phyloP scores from a whole-genome alignment of 53 echinoderm and acorn worm genomes.

The Zoroaster sp. region DNA sequence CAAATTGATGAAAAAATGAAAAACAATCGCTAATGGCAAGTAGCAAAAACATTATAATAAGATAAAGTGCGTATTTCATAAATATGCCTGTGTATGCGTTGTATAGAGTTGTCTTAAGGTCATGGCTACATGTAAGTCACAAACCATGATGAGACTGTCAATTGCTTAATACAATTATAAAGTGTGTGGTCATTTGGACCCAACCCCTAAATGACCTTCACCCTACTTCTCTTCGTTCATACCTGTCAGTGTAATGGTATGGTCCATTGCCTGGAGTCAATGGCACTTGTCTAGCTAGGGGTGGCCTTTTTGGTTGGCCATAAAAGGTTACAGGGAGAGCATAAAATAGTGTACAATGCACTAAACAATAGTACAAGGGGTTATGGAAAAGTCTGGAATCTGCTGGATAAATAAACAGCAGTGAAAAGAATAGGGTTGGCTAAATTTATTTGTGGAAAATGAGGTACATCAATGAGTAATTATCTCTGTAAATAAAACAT shows the following conservation, averaged over 20 bases:
- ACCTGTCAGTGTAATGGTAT: slow-evolving; percentile 21
- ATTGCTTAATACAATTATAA: too few relatives aligned
- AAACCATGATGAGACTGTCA: too few relatives aligned
- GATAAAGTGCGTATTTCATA: too few relatives aligned
- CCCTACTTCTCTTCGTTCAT: not conserved
- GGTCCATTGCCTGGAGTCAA: slow-evolving; percentile 23
- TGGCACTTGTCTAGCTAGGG: slow-evolving; percentile 14
- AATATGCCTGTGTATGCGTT: too few relatives aligned
- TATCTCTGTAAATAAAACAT: too few relatives aligned
- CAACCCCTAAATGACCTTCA: not conserved
- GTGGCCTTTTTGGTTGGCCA: slow-evolving; percentile 2
- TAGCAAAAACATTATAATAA: too few relatives aligned
- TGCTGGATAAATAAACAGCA: not conserved
- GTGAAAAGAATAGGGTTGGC: not conserved
- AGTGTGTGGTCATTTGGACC: too few relatives aligned
- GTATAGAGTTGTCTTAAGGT: too few relatives aligned
- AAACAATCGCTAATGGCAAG: too few relatives aligned
- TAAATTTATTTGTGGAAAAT: not conserved
- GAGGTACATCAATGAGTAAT: not conserved
- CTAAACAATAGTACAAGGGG: not conserved
- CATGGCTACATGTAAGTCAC: too few relatives aligned
- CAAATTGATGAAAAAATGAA: too few relatives aligned
- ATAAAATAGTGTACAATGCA: not conserved
- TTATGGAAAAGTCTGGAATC: not conserved
- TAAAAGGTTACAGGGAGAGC: slow-evolving; percentile 6